phyloP scores from a whole-genome alignment of 2,797 vertebrate species.

The Sebastes matsubarae region DNA sequence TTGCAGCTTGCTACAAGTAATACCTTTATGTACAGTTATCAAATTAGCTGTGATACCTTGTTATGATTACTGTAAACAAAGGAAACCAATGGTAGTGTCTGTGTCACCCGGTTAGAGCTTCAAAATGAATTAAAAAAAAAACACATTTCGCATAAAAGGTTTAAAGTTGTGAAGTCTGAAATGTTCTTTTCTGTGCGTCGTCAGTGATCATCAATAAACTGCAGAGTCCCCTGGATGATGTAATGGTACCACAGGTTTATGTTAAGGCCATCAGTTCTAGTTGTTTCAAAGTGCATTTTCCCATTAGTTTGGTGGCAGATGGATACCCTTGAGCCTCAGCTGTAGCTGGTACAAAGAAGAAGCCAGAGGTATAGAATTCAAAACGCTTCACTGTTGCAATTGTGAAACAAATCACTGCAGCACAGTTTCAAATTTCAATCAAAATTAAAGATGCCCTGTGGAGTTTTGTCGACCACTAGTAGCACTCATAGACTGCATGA shows the following conservation, averaged over 20 bases:
- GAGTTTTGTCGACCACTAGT: not conserved
- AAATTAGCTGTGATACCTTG: constrained; percentile 3
- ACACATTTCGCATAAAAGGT: not conserved
- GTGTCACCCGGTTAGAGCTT: not conserved
- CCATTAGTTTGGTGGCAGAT: not conserved
- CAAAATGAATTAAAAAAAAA: not conserved
- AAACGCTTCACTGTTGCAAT: not conserved
- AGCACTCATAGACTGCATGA: not conserved
- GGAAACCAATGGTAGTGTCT: not conserved
- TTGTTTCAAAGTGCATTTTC: not conserved
- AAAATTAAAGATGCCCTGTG: not conserved
- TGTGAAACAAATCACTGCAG: not conserved
- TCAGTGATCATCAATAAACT: not conserved
- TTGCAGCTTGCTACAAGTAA: not conserved
- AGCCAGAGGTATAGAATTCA: not conserved
- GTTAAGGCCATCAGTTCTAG: not conserved
- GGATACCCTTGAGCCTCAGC: not conserved
- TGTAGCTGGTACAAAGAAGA: not conserved
- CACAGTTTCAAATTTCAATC: not conserved
- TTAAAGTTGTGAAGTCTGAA: not conserved
- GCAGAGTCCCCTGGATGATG: not conserved
- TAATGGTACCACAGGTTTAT: not conserved
- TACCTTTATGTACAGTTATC: not conserved
- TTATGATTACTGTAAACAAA: not conserved
- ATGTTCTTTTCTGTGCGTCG: not conserved